Evolutionary conservation across 2,888 invertebrate species (phyloP).

Genomic region (Dichetophora obliterata): DNA sequence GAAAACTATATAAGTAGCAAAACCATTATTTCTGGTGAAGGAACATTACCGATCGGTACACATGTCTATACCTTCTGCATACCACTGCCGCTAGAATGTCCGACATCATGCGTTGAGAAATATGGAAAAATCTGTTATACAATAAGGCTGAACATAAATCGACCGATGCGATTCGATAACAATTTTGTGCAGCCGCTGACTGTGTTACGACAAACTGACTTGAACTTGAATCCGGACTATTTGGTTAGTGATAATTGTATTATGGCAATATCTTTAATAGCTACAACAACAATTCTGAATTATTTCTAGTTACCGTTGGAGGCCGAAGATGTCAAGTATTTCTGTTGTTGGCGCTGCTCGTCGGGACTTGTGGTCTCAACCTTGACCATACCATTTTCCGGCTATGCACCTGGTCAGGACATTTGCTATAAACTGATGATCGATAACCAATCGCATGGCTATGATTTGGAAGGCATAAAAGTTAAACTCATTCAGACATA

Average conservation of each 20-base stretch:
- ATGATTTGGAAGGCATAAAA: conserved; percentile 46
- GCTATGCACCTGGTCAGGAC: conserved; percentile 54
- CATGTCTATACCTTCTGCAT: conserved; percentile 54
- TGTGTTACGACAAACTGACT: conserved; percentile 81
- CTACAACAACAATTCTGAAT: background rate
- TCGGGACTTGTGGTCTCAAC: conserved; percentile 51
- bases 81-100: conserved; percentile 51
- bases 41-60: conserved; percentile 47
- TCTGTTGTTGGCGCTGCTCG: conserved; percentile 53
- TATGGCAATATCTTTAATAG: too few relatives aligned
- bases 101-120: conserved; percentile 75
- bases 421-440: conserved; percentile 51
- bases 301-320: conserved; percentile 47
- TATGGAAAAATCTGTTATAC: conserved; percentile 82
- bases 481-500: conserved; percentile 48
- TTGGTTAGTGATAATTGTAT: conserved; percentile 68
- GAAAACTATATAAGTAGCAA: conserved; percentile 49
- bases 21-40: conserved; percentile 44
- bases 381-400: conserved; percentile 52
- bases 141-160: conserved; percentile 80
- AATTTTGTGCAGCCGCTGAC: conserved; percentile 72
- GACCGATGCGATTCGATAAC: conserved; percentile 80
- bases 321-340: conserved; percentile 47
- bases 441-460: conserved; percentile 53
- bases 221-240: conserved; percentile 79